Conservation (phyloP, 2,888 invertebrate species). For the Augiades crinisus region DNA sequence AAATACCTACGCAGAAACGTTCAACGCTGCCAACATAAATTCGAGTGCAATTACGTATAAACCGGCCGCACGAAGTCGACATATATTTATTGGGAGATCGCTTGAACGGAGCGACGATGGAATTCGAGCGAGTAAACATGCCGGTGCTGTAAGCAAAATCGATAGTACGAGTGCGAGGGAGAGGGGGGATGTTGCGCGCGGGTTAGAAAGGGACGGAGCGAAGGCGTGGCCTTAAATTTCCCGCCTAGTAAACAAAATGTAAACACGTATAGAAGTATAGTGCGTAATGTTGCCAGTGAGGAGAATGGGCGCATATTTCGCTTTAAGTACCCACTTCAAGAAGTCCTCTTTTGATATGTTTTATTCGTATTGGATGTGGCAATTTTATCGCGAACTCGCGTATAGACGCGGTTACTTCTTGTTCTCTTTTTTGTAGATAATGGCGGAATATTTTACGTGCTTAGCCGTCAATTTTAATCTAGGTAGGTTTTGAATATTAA, state of each 20-base stretch:
- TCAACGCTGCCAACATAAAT: conserved; percentile 27
- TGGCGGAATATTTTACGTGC: too few species aligned
- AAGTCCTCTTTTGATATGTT: conserved; percentile 21
- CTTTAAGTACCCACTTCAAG: conserved; percentile 24
- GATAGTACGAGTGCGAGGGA: conserved; percentile 52
- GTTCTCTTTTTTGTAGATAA: background rate
- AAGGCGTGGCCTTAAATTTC: conserved; percentile 56
- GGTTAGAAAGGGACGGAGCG: conserved; percentile 52
- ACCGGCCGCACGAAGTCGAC: conserved; percentile 52
- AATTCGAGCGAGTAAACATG: conserved; percentile 70
- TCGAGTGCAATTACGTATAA: conserved; percentile 41
- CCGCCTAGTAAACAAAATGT: conserved; percentile 51
- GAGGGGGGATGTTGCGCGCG: conserved; percentile 38
- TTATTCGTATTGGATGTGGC: conserved; percentile 12
- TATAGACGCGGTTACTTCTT: background rate
- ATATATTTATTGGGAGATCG: conserved; percentile 42
- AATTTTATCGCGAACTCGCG: conserved; percentile 1
- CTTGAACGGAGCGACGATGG: conserved; percentile 42
- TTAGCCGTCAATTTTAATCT: too few species aligned
- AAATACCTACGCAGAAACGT: conserved; percentile 35
- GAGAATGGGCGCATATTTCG: conserved; percentile 24
- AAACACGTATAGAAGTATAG: conserved; percentile 20
- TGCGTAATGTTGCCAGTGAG: conserved; percentile 15
- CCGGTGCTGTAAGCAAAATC: conserved; percentile 44
- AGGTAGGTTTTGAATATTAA: too few species aligned